Base-by-base conservation (phyloP, 2,888 invertebrate genomes). In the Seira ritae region DNA sequence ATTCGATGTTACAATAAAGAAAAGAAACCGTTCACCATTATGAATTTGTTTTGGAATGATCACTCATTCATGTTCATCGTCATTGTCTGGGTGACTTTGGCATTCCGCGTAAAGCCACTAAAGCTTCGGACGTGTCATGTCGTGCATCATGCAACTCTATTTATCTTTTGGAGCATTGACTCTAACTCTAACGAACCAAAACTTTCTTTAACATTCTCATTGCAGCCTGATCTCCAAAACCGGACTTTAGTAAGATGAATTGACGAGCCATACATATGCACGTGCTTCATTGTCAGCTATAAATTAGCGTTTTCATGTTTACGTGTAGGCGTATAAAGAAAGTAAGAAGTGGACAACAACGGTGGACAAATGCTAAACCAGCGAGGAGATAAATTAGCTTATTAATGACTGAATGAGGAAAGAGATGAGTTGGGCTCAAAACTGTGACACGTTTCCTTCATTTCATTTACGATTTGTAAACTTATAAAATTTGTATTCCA, bases 101-200 rank as follows among this genome's bases (percentile, higher is more conserved):
- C 31, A 8, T 31, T 2, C 31, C 31, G 31, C 8, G 31, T n/a
- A n/a, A n/a, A 31, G 31, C 31, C 31, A 31, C 31, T 31, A 31
- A 31, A 8, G 8, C 31, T 4, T 4, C 31, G 2, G 31, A 8
- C 8, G 31, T 55, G 55, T 55, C 55, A 15, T 55, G 55, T 55
- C 55, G 55, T 55, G 55, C 55, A 55, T 55, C 55, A 55, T 55
- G 55, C 55, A 55, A 55, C 15, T 55, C 15, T 55, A 55, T 3
- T 55, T 55, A 12, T n/a, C 55, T 31, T 31, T 31, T 2, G 3
- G 12, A 55, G n/a, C 1, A 55, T 55, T 55, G 3, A 55, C 17
- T 15, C 31, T 8, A 8, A 31, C 55, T 8, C 17, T 8, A 55
- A 55, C 15, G 17, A 55, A 55, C 17, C 3, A 55, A 55, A 55